phyloP scores from a whole-genome alignment of 2,888 invertebrate genomes.

The Silvanus unidentatus region DNA sequence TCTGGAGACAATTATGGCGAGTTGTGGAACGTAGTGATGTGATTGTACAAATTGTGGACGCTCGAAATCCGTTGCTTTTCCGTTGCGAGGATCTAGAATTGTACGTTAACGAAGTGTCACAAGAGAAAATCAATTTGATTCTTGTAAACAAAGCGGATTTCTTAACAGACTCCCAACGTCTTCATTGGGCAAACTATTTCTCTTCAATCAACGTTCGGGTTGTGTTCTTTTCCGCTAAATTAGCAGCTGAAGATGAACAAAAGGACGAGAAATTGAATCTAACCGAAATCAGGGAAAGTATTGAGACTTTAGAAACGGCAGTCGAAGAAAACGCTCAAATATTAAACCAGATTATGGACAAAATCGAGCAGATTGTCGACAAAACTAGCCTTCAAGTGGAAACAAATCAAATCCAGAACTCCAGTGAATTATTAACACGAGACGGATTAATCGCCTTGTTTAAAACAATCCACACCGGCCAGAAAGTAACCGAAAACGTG shows the following conservation, averaged over 20 bases:
- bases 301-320: conserved; percentile 50
- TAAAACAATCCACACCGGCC: conserved; percentile 52
- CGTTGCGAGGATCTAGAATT: conserved; percentile 86
- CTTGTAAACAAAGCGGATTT: conserved; percentile 95
- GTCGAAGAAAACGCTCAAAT: conserved; percentile 53
- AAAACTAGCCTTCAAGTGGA: conserved; percentile 17
- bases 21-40: conserved; percentile 96
- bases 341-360: conserved; percentile 51
- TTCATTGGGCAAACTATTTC: conserved; percentile 83
- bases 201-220: conserved; percentile 60
- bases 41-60: conserved; percentile 91
- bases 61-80: conserved; percentile 82
- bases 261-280: conserved; percentile 19
- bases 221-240: conserved; percentile 87
- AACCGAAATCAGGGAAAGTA: conserved; percentile 49
- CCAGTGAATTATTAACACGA: conserved; percentile 57
- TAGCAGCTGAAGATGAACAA: conserved; percentile 41
- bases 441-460: conserved; percentile 68
- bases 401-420: conserved; percentile 43
- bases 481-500: conserved; percentile 49
- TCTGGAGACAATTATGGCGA: conserved; percentile 98
- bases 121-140: conserved; percentile 70
- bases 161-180: conserved; percentile 71
- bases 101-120: conserved; percentile 65
- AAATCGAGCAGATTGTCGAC: conserved; percentile 44